Base-by-base conservation (phyloP, 2,888 invertebrate species). In the Folsomia manolachei region DNA sequence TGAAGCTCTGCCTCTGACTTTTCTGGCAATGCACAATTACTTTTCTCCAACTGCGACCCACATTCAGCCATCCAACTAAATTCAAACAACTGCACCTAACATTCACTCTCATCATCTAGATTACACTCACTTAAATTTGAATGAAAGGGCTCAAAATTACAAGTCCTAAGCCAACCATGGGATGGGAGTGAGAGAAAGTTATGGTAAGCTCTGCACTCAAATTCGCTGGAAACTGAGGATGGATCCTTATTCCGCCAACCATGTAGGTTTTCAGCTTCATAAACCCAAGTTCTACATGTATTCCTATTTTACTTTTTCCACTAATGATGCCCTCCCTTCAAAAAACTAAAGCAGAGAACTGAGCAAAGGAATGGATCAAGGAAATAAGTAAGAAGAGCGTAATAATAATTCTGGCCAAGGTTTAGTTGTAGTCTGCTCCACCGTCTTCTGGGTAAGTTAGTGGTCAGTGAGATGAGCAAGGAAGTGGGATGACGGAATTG, bases 351-450 rank as follows among this genome's bases (percentile, higher is more conserved):
- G n/a, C n/a, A n/a, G n/a, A n/a, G n/a, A n/a, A n/a, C n/a, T n/a
- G n/a, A n/a, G n/a, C n/a, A n/a, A n/a, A n/a, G n/a, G n/a, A n/a
- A n/a, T n/a, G n/a, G n/a, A n/a, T n/a, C n/a, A n/a, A 71, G 66
- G 71, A 67, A 39, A 39, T 39, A 39, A 39, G 60, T 66, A 66
- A 66, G 66, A 66, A 27, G 62, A 66, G 71, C 65, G 71, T 66
- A 71, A 66, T 66, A 71, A 66, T 71, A 71, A 71, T 71, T 71
- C 66, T 62, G 65, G 60, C 61, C 56, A 65, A 65, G 71, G 39
- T 39, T 39, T 39, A 14, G 14, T 39, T 4, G 39, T 39, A 14
- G 39, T 4, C 39, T 4, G 39, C 39, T 39, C n/a, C n/a, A n/a
- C n/a, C 39, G 39, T 39, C 39, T 39, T 14, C 7, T 39, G 39